These are phyloP conservation scores for Cephus cinctus DNA, from an alignment of 1,140 invertebrate species.

Conservation along the genomic window DNA sequence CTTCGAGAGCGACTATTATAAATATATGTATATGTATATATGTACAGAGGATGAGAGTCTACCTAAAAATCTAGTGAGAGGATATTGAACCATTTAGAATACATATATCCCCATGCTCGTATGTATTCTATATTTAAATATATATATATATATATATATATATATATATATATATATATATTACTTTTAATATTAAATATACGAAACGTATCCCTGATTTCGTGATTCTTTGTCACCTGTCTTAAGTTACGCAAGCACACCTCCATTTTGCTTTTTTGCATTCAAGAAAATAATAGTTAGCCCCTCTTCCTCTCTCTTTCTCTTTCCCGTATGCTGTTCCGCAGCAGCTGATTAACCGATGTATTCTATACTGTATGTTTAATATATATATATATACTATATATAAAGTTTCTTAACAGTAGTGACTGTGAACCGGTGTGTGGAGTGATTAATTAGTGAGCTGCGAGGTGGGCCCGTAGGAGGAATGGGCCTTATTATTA, in stretches of 20 bases:
- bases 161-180: conserved; percentile 11
- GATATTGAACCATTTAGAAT: too few species aligned
- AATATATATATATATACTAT: conserved; percentile 4
- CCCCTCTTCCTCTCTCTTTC: too few species aligned
- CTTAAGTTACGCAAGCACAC: not conserved
- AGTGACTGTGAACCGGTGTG: conserved; percentile 18
- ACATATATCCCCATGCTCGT: not conserved
- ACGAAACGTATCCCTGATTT: conserved; percentile 14
- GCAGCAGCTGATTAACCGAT: too few species aligned
- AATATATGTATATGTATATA: not conserved
- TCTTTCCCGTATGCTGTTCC: too few species aligned
- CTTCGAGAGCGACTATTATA: conserved; percentile 1
- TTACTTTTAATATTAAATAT: conserved; percentile 10
- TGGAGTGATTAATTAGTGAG: not conserved
- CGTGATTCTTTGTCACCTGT: not conserved
- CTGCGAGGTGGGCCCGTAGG: not conserved
- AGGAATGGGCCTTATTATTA: too few species aligned
- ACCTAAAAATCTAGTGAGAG: too few species aligned
- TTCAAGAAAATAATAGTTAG: too few species aligned
- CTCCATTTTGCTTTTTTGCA: too few species aligned
- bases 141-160: not conserved
- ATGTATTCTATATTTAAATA: not conserved
- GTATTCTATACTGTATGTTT: too few species aligned
- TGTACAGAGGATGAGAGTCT: too few species aligned
- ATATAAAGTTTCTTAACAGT: conserved; percentile 6